Evolutionary conservation across 2,888 invertebrate genomes (phyloP), one percentile per base, ranked within the genome.

Genomic region (Agonopterix alstromeriana): DNA sequence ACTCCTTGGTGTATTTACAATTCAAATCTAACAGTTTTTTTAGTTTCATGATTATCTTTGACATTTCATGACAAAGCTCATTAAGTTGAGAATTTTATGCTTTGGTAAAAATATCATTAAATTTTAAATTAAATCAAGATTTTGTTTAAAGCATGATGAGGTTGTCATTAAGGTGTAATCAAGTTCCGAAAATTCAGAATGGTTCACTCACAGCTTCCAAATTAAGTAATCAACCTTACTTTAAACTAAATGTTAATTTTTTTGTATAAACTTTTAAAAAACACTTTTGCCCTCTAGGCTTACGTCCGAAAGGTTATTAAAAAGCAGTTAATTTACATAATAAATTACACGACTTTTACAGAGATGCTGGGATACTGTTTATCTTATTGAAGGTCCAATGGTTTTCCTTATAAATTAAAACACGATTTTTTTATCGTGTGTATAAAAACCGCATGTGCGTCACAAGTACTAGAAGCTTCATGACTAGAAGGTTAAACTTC

Each of bases 241-340:
- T 48, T 51, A 47, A 48, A 43, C 43, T 51, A 47, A 51, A 52
- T 44, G 42, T 45, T 41, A 43, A 40, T 40, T 45, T 45, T 9
- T 35, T 10, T 49, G 35, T 42, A 51, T 17, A 47, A 48, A 46
- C 17, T 60, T 60, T 64, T 61, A 54, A 51, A 27, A 27, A 27
- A 27, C 5, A 5, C 27, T 27, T 27, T 27, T 62, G 62, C 63
- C 60, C 51, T 46, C 48, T 51, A 48, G 48, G 51, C 46, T 35
- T 27, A 42, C 40, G 35, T 9, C 55, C 14, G 49, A 44, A 44
- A 48, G 47, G 51, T 60, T 60, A 63, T 68, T 63, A 65, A 69
- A 67, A 64, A 64, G 54, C 59, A 54, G 49, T 60, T 61, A 48
- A 66, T 65, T 64, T 65, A 50, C 67, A 66, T 66, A 61, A 60